Percentiles rank a stretch among this genome's conserved stretches.
Evolutionary conservation across 2,797 vertebrate species (phyloP).

Genomic region (Cyclopterus lumpus): DNA sequence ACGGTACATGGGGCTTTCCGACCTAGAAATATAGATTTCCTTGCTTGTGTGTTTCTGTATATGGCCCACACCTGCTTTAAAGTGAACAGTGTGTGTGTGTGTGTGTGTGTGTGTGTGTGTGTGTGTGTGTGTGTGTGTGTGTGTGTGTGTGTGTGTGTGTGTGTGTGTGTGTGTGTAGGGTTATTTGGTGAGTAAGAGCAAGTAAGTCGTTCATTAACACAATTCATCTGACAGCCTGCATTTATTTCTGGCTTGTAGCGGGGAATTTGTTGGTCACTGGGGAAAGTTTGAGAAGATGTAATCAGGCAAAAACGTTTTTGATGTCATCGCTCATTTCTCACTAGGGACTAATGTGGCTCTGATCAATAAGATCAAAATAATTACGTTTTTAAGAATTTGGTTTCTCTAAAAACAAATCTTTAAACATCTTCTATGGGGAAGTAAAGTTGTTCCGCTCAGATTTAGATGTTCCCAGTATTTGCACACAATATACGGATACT

Average conservation of each 20-base stretch:
- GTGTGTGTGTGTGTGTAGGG: background rate
- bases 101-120: no score
- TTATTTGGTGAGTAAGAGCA: constrained; percentile 24
- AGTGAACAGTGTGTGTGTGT: background rate
- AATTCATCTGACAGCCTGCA: constrained; percentile 1
- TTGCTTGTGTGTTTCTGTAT: background rate
- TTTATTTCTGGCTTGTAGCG: constrained; percentile 37
- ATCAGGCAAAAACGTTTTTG: constrained; percentile 29
- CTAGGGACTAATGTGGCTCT: background rate
- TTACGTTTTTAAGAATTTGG: background rate
- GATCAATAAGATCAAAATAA: background rate
- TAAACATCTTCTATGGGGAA: constrained; percentile 43
- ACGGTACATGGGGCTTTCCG: no score
- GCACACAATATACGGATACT: background rate
- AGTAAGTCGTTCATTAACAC: constrained; percentile 46
- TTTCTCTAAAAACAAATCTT: constrained; percentile 17
- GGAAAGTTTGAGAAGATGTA: constrained; percentile 60
- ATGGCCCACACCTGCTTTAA: background rate
- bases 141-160: background rate
- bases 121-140: background rate
- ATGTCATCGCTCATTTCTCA: constrained; percentile 26
- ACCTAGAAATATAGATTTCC: no score
- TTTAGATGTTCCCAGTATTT: constrained; percentile 24
- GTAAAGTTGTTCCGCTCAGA: constrained; percentile 41
- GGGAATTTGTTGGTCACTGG: constrained; percentile 64